Base-by-base conservation (phyloP, 2,113 vertebrate species). In the Clarias batrachus region DNA sequence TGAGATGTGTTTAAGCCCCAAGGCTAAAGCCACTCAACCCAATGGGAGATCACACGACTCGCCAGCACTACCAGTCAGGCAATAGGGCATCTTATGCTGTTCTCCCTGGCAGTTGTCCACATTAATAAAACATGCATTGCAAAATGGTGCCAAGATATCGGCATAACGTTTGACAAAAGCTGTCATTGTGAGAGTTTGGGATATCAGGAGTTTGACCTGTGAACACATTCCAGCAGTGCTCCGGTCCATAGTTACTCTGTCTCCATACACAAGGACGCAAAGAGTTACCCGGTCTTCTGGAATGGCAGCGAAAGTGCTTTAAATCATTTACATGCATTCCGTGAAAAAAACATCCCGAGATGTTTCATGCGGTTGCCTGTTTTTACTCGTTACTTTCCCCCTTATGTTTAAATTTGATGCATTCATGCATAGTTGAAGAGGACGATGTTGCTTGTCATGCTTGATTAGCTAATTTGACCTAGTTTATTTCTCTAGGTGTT, bases 401-500 rank as follows among this genome's bases (percentile, higher is more conserved):
- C 57, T 79, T 62, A 19, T 19, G 33, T 41, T 73, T 41, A 11
- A 52, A 76, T 76, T 14, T 25, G 73, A 52, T 76, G 41, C 23
- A 62, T 80, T 86, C 70, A 25, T 57, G 62, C 30, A 68, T 17
- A 54, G 59, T 87, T 87, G 77, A 78, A 81, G 2, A 37, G 82
- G 88, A 71, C 80, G 10, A 71, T 78, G 77, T 77, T 78, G 65
- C 71, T 92, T 92, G 92, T 93, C 93, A 93, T 91, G 71, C 57
- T 92, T 92, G 92, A 94, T 93, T 94, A 92, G 90, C 89, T 94
- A 92, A 94, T 94, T 92, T 93, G 89, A 91, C 89, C 92, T 93
- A 77, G 83, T 84, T 89, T 77, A 87, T 89, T 81, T 94, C 93
- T 94, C 94, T 93, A 93, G 94, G 94, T 94, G 93, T 90, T 91